Conservation (phyloP, 1,140 invertebrate species). For the Drosophila prosaltans region DNA sequence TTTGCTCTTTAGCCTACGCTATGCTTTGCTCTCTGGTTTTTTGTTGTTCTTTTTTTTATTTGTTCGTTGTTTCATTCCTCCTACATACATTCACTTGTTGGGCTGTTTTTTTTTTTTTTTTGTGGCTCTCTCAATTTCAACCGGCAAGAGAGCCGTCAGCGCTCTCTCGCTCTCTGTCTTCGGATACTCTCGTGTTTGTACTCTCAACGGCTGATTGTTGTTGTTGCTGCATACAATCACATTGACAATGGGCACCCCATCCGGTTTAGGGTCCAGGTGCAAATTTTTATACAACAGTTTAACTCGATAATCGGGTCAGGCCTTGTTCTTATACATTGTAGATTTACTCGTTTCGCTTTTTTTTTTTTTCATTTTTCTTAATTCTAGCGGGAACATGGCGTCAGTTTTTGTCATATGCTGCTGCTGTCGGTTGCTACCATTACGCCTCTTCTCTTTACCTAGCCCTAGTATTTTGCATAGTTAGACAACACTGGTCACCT, state of each 20-base stretch:
- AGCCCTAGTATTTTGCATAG: not conserved
- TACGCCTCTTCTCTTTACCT: not conserved
- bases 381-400: conserved; percentile 73
- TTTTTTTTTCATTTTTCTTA: conserved; percentile 43
- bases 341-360: conserved; percentile 36
- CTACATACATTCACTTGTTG: conserved; percentile 71
- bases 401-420: conserved; percentile 37
- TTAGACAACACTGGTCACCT: conserved; percentile 13
- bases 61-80: conserved; percentile 38
- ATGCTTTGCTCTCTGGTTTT: conserved; percentile 59
- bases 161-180: conserved; percentile 12
- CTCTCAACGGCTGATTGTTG: conserved; percentile 46
- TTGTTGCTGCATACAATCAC: conserved; percentile 28
- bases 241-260: conserved; percentile 74
- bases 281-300: conserved; percentile 77
- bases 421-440: not conserved
- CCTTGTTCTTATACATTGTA: conserved; percentile 50
- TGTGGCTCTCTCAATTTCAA: conserved; percentile 38
- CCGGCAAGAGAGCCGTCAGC: conserved; percentile 39
- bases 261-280: conserved; percentile 79
- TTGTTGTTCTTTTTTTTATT: conserved; percentile 56
- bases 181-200: conserved; percentile 14
- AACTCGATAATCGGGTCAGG: conserved; percentile 79
- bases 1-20: conserved; percentile 71
- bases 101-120: conserved; percentile 69